Evolutionary conservation across 1,140 invertebrate genomes (phyloP), one percentile per base, ranked within the genome.

Genomic region (Phenacoccus solenopsis): DNA sequence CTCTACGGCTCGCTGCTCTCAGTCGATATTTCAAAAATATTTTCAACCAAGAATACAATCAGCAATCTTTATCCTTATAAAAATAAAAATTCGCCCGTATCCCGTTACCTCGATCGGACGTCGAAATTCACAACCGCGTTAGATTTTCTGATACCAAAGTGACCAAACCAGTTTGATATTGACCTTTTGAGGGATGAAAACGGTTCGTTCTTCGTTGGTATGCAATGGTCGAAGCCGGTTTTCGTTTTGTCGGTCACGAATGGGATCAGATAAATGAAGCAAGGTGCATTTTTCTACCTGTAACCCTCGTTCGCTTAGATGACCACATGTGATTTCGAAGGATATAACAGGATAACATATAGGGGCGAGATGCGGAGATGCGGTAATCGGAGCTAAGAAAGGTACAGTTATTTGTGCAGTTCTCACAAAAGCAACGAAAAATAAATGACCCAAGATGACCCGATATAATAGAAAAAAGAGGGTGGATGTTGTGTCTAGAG

Each of bases 391-490:
- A 20, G 56, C 4, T 16, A 64, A 64, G 25, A 64, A 64, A 64
- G 59, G 59, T 64, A 64, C 59, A 64, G 59, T 64, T 64, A 64
- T 64, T 20, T 16, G 59, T 64, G 59, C 59, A 64, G 59, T 64
- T 64, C 59, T 64, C 59, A 24, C 59, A 64, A 64, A 27, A 27
- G 59, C 21, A 64, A 27, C 21, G n/a, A 24, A 27, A 64, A 64
- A 64, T 64, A 64, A 64, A 64, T 64, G 59, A 64, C 59, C 59
- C 59, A 64, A 64, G 59, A 64, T 64, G 59, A 64, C 59, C 59
- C 59, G 59, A 64, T 64, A 64, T 64, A 27, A 27, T 27, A 25
- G 59, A 24, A 64, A 64, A 64, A 64, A 25, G 59, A 64, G 59
- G 59, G 59, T 64, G 59, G 25, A 64, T 64, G 59, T 64, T 64